Base-by-base conservation (phyloP, 1,140 invertebrate species). In the Melitaea cinxia region DNA sequence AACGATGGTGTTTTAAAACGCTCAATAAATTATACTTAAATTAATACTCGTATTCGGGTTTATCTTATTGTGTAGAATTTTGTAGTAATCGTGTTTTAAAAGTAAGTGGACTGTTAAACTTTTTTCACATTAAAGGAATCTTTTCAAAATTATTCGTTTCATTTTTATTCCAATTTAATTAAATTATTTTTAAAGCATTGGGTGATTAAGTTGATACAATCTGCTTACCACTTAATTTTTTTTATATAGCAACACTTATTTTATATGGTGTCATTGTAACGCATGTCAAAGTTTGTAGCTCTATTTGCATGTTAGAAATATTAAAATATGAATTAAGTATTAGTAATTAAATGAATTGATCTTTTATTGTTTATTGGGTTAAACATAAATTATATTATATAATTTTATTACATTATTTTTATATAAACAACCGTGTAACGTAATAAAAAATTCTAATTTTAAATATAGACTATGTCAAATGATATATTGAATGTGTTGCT, bases 51-150 rank as follows among this genome's bases (percentile, higher is more conserved):
- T 55, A 55, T 55, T 37, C n/a, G 53, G 53, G 53, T 33, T 54
- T 7, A 10, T n/a, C 12, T 53, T 53, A 4, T 33, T 37, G 33
- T 54, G 28, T 17, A 54, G 30, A 54, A 37, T 35, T 45, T 45
- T 19, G 19, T 21, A 21, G 12, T 26, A 47, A 17, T 10, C 7
- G 26, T 39, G 21, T 56, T 42, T n/a, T 45, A 71, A 71, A 78
- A 72, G 84, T 87, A 87, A 87, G 84, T 87, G 82, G 83, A 87
- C 80, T 85, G 84, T 85, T 87, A 75, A 79, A 82, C 73, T 87
- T 84, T 72, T 84, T 78, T 85, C 82, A 85, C 83, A 87, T 83
- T 85, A 84, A 85, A 87, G 24, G 49, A 59, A 55, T 73, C 64
- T 72, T 77, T 75, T 77, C 77, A 75, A 83, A 78, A 79, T 70